Conservation (phyloP, 1,140 invertebrate species). For the Drosophila watanabei region DNA sequence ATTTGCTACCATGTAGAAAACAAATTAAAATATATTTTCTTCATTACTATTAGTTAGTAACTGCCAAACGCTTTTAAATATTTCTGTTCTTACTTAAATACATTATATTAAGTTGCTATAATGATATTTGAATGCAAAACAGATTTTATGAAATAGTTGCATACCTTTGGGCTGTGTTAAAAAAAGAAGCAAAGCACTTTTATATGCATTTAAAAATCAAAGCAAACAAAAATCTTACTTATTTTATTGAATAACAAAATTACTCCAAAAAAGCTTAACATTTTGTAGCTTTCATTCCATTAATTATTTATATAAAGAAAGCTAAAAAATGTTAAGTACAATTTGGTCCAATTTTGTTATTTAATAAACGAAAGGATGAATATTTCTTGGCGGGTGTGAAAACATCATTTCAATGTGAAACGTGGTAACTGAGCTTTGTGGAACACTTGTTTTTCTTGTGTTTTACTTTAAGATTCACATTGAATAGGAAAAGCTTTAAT, state of each 20-base stretch:
- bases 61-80: too few relatives aligned
- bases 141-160: slow-evolving; percentile 5
- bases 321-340: not conserved
- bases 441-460: too few relatives aligned
- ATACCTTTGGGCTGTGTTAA: slow-evolving; percentile 10
- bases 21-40: too few relatives aligned
- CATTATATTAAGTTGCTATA: not conserved
- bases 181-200: not conserved
- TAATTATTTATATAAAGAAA: too few relatives aligned
- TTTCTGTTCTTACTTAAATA: too few relatives aligned
- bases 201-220: not conserved
- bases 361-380: not conserved
- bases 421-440: too few relatives aligned
- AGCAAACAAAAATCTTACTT: not conserved
- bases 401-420: too few relatives aligned
- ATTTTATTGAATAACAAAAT: not conserved
- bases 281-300: not conserved
- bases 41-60: not conserved
- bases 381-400: not conserved
- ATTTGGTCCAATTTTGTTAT: not conserved
- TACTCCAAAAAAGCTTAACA: not conserved
- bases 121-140: not conserved
- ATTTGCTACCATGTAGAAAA: too few relatives aligned
- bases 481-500: too few relatives aligned
- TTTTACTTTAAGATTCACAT: too few relatives aligned